These are phyloP conservation scores for Vulpes ferrilata DNA, from an alignment of 2,113 vertebrate genomes.

Conservation along the genomic window DNA sequence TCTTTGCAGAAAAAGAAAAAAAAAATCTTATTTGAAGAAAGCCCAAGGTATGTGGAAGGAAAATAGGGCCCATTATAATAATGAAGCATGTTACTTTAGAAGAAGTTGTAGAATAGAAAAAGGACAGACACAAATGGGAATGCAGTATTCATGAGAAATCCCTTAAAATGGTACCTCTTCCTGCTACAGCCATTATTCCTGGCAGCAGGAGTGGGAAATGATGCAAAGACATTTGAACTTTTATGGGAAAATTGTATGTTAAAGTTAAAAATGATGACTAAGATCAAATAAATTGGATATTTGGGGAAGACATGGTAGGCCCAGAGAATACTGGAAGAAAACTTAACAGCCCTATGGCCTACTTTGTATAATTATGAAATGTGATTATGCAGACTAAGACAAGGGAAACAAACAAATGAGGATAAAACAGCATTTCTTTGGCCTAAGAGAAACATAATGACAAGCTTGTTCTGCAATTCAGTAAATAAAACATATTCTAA, in stretches of 20 bases:
- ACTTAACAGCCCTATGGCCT: constrained; percentile 52
- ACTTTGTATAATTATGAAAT: constrained; percentile 74
- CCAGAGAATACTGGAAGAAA: constrained; percentile 59
- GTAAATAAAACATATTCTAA: constrained; percentile 71
- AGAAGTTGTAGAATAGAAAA: constrained; percentile 54
- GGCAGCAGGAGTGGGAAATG: constrained; percentile 69
- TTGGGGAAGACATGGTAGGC: constrained; percentile 40
- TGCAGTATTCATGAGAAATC: constrained; percentile 65
- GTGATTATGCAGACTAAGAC: constrained; percentile 70
- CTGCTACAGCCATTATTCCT: constrained; percentile 46
- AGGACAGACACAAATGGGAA: constrained; percentile 39
- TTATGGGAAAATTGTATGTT: constrained; percentile 73
- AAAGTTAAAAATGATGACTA: constrained; percentile 73
- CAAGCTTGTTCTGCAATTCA: constrained; percentile 56
- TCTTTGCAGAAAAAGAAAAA: background rate
- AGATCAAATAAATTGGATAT: constrained; percentile 73
- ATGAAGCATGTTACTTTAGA: constrained; percentile 48
- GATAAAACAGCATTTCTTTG: constrained; percentile 64
- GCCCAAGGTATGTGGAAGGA: constrained; percentile 4
- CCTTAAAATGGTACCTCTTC: constrained; percentile 56
- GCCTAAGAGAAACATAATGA: constrained; percentile 66
- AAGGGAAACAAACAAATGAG: constrained; percentile 68
- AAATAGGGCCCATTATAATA: constrained; percentile 55
- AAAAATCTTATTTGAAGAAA: constrained; percentile 59
- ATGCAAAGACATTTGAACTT: constrained; percentile 55